phyloP scores from a whole-genome alignment of 2,888 invertebrate species.

The Aspidapion aeneum region DNA sequence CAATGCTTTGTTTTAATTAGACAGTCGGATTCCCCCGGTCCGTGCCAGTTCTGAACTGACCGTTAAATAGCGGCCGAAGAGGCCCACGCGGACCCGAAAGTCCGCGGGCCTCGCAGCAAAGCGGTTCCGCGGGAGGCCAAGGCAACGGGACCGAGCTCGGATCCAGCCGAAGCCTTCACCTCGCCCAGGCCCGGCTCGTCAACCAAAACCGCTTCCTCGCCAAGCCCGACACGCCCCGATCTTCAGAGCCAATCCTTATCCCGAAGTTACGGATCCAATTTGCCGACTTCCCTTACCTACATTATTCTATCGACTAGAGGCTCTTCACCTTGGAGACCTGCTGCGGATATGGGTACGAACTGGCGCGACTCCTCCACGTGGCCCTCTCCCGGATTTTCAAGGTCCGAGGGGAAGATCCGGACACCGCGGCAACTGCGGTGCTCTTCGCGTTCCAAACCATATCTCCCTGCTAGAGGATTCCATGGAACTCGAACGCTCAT shows the following conservation, averaged over 20 bases:
- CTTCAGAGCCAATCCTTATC: slow-evolving; percentile 73
- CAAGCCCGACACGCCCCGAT: slow-evolving; percentile 59
- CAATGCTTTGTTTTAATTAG: slow-evolving; percentile 35
- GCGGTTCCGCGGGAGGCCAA: slow-evolving; percentile 41
- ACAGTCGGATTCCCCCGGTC: slow-evolving; percentile 33
- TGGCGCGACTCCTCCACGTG: slow-evolving; percentile 34
- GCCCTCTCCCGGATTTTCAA: slow-evolving; percentile 43
- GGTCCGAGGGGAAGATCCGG: slow-evolving; percentile 48
- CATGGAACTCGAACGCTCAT: slow-evolving; percentile 53
- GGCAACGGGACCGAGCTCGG: slow-evolving; percentile 48
- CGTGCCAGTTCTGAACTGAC: slow-evolving; percentile 33
- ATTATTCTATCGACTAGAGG: slow-evolving; percentile 53
- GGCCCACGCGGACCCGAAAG: not conserved
- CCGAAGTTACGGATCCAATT: slow-evolving; percentile 64
- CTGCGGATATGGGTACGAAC: slow-evolving; percentile 65
- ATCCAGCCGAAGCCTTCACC: slow-evolving; percentile 28
- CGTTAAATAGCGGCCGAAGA: slow-evolving; percentile 27
- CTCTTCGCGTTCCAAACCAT: slow-evolving; percentile 44
- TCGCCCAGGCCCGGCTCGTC: slow-evolving; percentile 30
- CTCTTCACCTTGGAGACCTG: slow-evolving; percentile 65
- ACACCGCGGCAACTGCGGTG: slow-evolving; percentile 50
- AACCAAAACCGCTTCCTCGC: slow-evolving; percentile 45
- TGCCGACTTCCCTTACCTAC: slow-evolving; percentile 55
- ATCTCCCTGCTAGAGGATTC: slow-evolving; percentile 52
- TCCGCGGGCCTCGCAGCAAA: slow-evolving; percentile 34